phyloP scores from a whole-genome alignment of 2,888 invertebrate species.

The Hedya salicella region DNA sequence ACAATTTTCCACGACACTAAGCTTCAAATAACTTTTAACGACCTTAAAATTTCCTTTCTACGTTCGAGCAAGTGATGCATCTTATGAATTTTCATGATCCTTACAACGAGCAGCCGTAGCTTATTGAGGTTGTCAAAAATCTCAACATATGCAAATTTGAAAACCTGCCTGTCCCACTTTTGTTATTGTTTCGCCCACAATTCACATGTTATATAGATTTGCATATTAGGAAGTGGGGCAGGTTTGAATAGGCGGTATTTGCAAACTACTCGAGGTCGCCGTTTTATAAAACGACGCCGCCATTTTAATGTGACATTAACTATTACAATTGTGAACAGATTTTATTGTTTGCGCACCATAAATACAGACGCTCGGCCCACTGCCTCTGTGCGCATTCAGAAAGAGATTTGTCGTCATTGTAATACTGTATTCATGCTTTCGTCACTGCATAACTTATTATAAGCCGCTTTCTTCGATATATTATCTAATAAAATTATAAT shows the following conservation, averaged over 20 bases:
- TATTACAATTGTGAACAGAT: conserved; percentile 44
- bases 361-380: conserved; percentile 38
- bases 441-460: conserved; percentile 36
- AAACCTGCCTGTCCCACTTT: conserved; percentile 69
- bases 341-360: conserved; percentile 37
- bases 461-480: conserved; percentile 32
- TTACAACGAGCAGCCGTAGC: conserved; percentile 50
- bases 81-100: conserved; percentile 55
- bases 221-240: conserved; percentile 80
- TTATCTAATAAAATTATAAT: conserved; percentile 38
- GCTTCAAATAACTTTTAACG: conserved; percentile 27
- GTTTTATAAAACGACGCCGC: conserved; percentile 48
- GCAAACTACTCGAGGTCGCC: conserved; percentile 57
- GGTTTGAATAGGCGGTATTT: conserved; percentile 66
- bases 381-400: conserved; percentile 23
- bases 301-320: conserved; percentile 46
- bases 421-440: conserved; percentile 34
- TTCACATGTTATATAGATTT: conserved; percentile 72
- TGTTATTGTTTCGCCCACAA: conserved; percentile 73
- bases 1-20: conserved; percentile 26
- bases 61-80: conserved; percentile 45
- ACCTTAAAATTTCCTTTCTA: conserved; percentile 54
- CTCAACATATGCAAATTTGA: conserved; percentile 59
- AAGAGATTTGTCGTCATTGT: conserved; percentile 31
- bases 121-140: conserved; percentile 61